Percentiles rank a stretch among this genome's conserved stretches.
These are phyloP conservation scores for Panorpa germanica DNA, from an alignment of 2,888 invertebrate species.

Conservation along the genomic window DNA sequence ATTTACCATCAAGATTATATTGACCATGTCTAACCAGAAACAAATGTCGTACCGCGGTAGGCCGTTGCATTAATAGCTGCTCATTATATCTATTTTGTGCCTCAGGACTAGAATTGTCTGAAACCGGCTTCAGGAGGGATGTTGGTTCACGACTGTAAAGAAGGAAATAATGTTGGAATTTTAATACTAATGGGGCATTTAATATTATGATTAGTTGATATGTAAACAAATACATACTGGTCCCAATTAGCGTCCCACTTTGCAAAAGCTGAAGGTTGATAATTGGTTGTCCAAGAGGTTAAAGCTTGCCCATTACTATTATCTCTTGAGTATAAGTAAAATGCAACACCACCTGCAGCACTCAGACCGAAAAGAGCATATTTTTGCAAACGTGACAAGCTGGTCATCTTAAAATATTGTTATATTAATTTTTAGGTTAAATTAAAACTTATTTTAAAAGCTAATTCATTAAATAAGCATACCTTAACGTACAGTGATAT, in stretches of 20 bases:
- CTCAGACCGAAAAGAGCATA: slow-evolving; percentile 37
- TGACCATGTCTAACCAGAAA: slow-evolving; percentile 91
- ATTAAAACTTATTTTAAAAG: too few species aligned
- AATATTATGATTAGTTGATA: background rate
- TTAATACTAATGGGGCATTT: slow-evolving; percentile 1
- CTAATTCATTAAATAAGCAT: too few species aligned
- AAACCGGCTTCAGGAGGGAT: slow-evolving; percentile 41
- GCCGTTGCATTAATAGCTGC: slow-evolving; percentile 21
- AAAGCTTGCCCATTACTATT: slow-evolving; percentile 25
- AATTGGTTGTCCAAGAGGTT: slow-evolving; percentile 48
- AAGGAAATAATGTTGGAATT: slow-evolving; percentile 8
- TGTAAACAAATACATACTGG: slow-evolving; percentile 32
- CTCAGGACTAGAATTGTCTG: slow-evolving; percentile 23
- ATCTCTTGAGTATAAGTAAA: slow-evolving; percentile 33
- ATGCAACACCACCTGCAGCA: slow-evolving; percentile 41
- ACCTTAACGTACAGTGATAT: too few species aligned
- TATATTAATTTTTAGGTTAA: too few species aligned
- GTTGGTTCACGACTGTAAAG: slow-evolving; percentile 50
- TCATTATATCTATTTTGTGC: slow-evolving; percentile 51
- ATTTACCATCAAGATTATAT: slow-evolving; percentile 55
- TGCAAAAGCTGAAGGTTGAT: slow-evolving; percentile 33
- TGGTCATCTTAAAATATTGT: slow-evolving; percentile 13
- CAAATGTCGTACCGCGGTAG: slow-evolving; percentile 56
- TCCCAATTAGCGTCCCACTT: slow-evolving; percentile 87
- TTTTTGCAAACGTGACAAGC: slow-evolving; percentile 15